Evolutionary conservation across 2,113 vertebrate species (phyloP).

Genomic region (Dicrurus megarhynchus): DNA sequence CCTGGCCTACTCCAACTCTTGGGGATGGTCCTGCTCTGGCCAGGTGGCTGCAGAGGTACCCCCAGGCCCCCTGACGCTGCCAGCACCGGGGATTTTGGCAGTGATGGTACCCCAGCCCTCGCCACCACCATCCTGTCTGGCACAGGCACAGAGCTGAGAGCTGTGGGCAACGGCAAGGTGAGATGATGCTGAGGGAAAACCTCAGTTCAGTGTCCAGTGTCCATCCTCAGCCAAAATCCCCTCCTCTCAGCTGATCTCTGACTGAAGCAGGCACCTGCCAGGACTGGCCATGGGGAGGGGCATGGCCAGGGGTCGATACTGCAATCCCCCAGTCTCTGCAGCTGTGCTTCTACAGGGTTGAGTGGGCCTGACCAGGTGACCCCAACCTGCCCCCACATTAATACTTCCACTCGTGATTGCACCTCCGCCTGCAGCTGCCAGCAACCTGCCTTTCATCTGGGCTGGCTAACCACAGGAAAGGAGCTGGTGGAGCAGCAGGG

Average conservation of each 20-base stretch:
- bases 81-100: neutral
- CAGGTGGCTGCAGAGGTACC: neutral
- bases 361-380: accelerated
- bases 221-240: neutral
- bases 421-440: neutral
- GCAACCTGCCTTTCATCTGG: accelerated
- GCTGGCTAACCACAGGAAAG: neutral
- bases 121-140: accelerated
- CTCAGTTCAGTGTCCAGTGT: neutral
- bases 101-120: no score
- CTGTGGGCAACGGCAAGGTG: neutral
- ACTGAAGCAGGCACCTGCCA: neutral
- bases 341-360: neutral
- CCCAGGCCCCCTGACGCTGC: accelerated
- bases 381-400: accelerated
- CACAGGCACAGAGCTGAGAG: neutral
- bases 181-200: neutral
- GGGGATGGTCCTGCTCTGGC: neutral
- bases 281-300: accelerated
- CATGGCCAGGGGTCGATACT: neutral
- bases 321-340: neutral
- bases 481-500: neutral
- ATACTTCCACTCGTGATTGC: neutral
- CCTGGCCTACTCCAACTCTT: accelerated
- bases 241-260: neutral